Evolutionary conservation across 2,888 invertebrate genomes (phyloP), one percentile per base, ranked within the genome.

Genomic region (Ceraclea dissimilis): DNA sequence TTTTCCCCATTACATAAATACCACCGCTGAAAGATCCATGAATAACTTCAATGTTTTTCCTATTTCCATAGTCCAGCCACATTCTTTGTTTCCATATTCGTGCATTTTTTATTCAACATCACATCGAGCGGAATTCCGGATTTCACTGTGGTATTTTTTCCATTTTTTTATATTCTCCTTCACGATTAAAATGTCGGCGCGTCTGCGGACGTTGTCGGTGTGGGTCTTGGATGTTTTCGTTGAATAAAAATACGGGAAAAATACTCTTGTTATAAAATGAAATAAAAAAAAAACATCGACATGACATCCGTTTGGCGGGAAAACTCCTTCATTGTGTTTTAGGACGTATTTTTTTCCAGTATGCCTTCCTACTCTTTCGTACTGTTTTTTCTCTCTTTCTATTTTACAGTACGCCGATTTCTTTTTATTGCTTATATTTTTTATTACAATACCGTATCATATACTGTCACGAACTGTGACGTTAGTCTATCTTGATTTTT

Each of bases 181-280:
- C 52, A 47, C 57, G 57, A 57, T 57, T 52, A 57, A 52, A 56
- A 39, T 56, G 56, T 56, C 57, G 54, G 54, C 26, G 43, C 33
- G 49, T 52, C 44, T 48, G 52, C 39, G 39, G 39, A 39, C 39
- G 13, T 13, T 39, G 39, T 39, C 13, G n/a, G 13, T 39, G 31
- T 4, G 39, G 39, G 39, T 16, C n/a, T n/a, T n/a, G 26, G 4
- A 26, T 26, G 26, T 26, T 26, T 39, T 39, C 5, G 39, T 16
- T 39, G 39, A 39, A 39, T 39, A 13, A 16, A n/a, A 39, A 16
- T 8, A 39, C 13, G 13, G 2, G 39, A 39, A 16, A 16, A 6
- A 11, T 31, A 31, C 11, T n/a, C 11, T 31, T 31, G 31, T 31
- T 31, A 11, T 11, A 31, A 31, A 39, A 39, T 26, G 26, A 49